Evolutionary conservation across 2,797 vertebrate genomes (phyloP).

Genomic region (Rallus crepitans): DNA sequence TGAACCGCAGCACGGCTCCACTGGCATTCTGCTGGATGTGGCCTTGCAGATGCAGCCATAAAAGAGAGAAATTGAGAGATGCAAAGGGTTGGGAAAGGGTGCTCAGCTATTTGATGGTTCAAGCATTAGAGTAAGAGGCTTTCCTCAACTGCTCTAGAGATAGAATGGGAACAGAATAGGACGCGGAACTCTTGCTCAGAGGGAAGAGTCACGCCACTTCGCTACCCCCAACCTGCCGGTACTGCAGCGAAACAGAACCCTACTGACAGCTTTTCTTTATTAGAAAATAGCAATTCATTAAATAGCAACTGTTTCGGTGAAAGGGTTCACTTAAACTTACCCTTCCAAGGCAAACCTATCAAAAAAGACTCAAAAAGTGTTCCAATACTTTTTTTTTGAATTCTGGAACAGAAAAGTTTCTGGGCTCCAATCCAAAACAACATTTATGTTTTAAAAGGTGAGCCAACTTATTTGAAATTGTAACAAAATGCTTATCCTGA

Average conservation of each 20-base stretch:
- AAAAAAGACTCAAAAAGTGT: not conserved
- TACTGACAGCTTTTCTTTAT: not conserved
- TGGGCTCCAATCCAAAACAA: not conserved
- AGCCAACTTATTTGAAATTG: not conserved
- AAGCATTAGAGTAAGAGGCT: not conserved
- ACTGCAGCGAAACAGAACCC: not conserved
- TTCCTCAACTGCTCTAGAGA: not conserved
- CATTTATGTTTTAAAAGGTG: not conserved
- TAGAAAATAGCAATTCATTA: not conserved
- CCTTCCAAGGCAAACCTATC: not conserved
- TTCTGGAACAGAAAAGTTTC: not conserved
- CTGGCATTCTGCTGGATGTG: not conserved
- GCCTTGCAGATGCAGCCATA: not conserved
- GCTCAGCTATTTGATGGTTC: not conserved
- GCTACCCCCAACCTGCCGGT: not conserved
- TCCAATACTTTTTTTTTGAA: not conserved
- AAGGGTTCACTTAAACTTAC: not conserved
- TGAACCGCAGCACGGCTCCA: not conserved
- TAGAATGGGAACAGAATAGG: not conserved
- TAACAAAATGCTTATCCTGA: not conserved
- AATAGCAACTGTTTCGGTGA: not conserved
- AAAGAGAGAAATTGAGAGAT: not conserved
- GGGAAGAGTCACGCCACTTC: not conserved
- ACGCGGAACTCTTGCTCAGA: not conserved
- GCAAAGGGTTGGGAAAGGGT: not conserved